A percentile compares a stretch with the other conserved stretches of the same genome.
phyloP scores from a whole-genome alignment of 2,888 invertebrate genomes.

The Apamea monoglypha region DNA sequence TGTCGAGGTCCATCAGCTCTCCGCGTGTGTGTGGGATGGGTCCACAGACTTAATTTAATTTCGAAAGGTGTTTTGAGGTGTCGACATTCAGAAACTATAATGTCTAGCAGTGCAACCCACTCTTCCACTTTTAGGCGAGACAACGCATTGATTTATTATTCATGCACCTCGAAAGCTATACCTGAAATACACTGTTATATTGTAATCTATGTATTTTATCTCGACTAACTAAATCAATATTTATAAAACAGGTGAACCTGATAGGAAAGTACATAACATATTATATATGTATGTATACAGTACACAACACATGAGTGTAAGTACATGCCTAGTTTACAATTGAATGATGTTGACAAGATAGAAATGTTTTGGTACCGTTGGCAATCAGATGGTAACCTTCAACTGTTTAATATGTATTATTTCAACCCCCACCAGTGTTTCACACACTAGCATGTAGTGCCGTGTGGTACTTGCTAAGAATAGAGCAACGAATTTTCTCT shows the following conservation, averaged over 20 bases:
- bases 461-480: conserved; percentile 44
- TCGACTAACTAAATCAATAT: conserved; percentile 48
- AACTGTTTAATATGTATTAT: conserved; percentile 6
- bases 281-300: neutral
- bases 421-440: neutral
- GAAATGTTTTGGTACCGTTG: conserved; percentile 43
- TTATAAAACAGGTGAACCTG: conserved; percentile 43
- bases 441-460: conserved; percentile 18
- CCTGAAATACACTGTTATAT: neutral
- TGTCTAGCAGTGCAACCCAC: conserved; percentile 36
- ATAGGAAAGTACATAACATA: conserved; percentile 34
- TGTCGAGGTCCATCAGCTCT: neutral
- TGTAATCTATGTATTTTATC: conserved; percentile 44
- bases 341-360: conserved; percentile 58
- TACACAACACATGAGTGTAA: conserved; percentile 14
- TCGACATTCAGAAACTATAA: conserved; percentile 8
- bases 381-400: conserved; percentile 14
- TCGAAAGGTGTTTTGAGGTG: conserved; percentile 18
- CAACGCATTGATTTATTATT: conserved; percentile 41
- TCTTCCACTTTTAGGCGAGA: conserved; percentile 22
- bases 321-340: conserved; percentile 41
- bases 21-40: neutral
- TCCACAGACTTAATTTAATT: neutral
- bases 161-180: conserved; percentile 17
- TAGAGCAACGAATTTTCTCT: conserved; percentile 39